phyloP scores from a whole-genome alignment of 2,113 vertebrate species.

The Etheostoma spectabile region DNA sequence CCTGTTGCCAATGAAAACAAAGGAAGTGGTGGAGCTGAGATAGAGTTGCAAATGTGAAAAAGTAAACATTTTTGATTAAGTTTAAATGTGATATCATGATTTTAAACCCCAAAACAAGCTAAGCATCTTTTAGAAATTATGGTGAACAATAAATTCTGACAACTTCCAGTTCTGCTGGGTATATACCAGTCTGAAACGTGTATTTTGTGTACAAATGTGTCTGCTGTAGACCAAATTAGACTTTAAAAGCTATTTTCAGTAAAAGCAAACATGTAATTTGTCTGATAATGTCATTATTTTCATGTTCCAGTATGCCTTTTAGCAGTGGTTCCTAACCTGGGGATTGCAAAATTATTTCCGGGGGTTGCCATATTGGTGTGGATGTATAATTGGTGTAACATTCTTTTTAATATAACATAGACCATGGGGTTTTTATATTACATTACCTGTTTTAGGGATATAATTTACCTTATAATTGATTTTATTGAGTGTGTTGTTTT shows the following conservation, averaged over 20 bases:
- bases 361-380: no score
- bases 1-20: conserved; percentile 61
- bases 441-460: background rate
- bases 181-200: background rate
- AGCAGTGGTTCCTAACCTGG: no score
- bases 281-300: background rate
- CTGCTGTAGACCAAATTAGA: background rate
- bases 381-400: no score
- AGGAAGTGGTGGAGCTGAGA: conserved; percentile 54
- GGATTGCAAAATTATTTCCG: no score
- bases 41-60: conserved; percentile 70
- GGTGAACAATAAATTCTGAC: background rate
- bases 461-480: background rate
- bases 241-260: conserved; percentile 1
- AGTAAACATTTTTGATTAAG: conserved; percentile 3
- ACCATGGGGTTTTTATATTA: background rate
- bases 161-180: background rate
- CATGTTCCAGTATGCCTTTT: conserved; percentile 3
- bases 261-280: background rate
- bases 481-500: no score
- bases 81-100: conserved; percentile 11
- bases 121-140: conserved; percentile 7
- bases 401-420: no score
- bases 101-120: conserved; percentile 14
- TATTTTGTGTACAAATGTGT: background rate